Percentiles rank a stretch among this genome's conserved stretches.
phyloP scores from a whole-genome alignment of 2,888 invertebrate species.

The Subacronicta megacephala region DNA sequence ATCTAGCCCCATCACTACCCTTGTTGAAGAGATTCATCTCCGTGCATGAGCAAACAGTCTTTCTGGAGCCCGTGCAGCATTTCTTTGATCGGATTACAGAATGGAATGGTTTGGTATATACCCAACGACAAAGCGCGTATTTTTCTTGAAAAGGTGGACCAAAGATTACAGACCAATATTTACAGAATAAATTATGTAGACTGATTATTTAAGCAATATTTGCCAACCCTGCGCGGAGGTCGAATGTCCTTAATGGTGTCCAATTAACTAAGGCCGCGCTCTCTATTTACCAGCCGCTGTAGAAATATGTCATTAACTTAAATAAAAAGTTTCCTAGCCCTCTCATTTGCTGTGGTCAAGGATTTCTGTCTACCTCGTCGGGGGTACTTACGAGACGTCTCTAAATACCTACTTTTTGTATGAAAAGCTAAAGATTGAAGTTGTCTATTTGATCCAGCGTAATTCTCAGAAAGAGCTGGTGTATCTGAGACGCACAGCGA shows the following conservation, averaged over 20 bases:
- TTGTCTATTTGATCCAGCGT: background rate
- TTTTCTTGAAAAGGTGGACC: no score
- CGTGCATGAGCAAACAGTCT: no score
- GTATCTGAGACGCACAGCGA: no score
- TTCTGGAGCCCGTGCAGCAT: no score
- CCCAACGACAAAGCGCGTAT: no score
- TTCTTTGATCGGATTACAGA: no score
- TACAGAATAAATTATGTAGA: background rate
- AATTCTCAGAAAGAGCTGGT: no score
- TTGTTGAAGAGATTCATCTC: no score
- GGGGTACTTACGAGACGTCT: background rate
- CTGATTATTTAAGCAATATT: background rate
- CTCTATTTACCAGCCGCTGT: conserved; percentile 51
- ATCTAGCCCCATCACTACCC: no score
- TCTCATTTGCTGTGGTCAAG: conserved; percentile 32
- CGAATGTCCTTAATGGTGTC: conserved; percentile 60
- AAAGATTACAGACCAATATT: no score
- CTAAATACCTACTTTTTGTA: conserved; percentile 1
- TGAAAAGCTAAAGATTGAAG: background rate
- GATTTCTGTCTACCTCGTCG: conserved; percentile 19
- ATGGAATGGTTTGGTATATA: no score
- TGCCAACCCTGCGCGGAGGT: conserved; percentile 50
- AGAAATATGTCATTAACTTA: conserved; percentile 49
- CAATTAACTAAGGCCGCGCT: conserved; percentile 59
- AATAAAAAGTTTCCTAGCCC: conserved; percentile 36